A percentile compares a stretch with the other conserved stretches of the same genome.
These are phyloP conservation scores for Sarcophilus harrisii DNA, from an alignment of 2,797 vertebrate genomes.

Conservation along the genomic window DNA sequence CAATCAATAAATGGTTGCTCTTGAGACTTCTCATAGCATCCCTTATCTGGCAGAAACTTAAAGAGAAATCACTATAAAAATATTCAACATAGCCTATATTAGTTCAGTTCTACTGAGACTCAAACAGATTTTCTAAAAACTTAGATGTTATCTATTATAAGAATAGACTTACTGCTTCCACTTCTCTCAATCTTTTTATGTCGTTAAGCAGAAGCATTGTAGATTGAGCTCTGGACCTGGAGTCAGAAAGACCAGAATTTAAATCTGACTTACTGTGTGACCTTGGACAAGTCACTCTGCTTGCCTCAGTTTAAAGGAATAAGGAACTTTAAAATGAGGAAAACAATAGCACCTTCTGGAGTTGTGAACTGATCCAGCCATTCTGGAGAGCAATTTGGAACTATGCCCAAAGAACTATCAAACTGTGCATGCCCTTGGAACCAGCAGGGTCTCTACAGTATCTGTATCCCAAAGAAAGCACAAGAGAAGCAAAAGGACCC, in stretches of 20 bases:
- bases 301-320: neutral
- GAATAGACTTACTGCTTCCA: slow-evolving; percentile 52
- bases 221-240: neutral
- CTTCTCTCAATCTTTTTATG: slow-evolving; percentile 7
- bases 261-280: neutral
- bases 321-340: neutral
- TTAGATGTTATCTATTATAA: slow-evolving; percentile 60
- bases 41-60: slow-evolving; percentile 34
- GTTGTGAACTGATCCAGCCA: no score
- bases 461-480: no score
- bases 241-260: neutral
- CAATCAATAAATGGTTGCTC: no score
- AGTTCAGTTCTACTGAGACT: slow-evolving; percentile 35
- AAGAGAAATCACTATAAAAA: slow-evolving; percentile 56
- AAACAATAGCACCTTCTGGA: no score
- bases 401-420: no score
- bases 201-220: neutral
- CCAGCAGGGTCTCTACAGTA: no score
- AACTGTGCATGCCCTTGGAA: no score
- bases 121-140: slow-evolving; percentile 58
- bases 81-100: slow-evolving; percentile 33
- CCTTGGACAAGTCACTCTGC: neutral
- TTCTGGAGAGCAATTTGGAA: no score
- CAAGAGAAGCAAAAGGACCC: no score
- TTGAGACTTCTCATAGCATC: neutral